phyloP scores from a whole-genome alignment of 2,888 invertebrate species.

The Myopa testacea region DNA sequence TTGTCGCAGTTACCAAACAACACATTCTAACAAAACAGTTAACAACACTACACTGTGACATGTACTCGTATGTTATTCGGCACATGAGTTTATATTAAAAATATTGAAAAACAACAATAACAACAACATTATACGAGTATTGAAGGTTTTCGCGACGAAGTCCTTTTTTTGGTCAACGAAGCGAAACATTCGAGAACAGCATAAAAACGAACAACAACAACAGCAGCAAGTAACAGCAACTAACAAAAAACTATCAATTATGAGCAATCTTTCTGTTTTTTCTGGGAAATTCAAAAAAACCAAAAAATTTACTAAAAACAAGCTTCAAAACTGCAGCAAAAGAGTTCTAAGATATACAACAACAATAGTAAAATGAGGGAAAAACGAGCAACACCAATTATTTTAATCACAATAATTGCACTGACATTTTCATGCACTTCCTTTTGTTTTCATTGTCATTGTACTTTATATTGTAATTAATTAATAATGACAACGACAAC shows the following conservation, averaged over 20 bases:
- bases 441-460: background rate
- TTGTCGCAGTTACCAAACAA: too few relatives aligned
- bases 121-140: slow-evolving; percentile 7
- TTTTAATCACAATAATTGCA: slow-evolving; percentile 33
- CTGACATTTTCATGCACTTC: background rate
- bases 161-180: slow-evolving; percentile 2
- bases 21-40: too few relatives aligned
- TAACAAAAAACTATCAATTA: background rate
- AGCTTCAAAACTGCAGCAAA: background rate
- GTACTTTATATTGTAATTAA: background rate
- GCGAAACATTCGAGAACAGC: background rate
- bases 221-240: background rate
- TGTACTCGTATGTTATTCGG: background rate
- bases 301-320: background rate
- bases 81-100: background rate
- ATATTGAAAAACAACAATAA: slow-evolving; percentile 5
- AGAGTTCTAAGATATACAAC: background rate
- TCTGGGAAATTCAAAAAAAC: too few relatives aligned
- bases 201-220: background rate
- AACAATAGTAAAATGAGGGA: background rate
- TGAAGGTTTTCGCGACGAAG: slow-evolving; percentile 20
- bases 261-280: slow-evolving; percentile 1
- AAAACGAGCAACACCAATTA: slow-evolving; percentile 23
- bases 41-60: too few relatives aligned
- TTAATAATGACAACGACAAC: background rate